A percentile compares a stretch with the other conserved stretches of the same genome.
phyloP scores from a whole-genome alignment of 2,888 invertebrate genomes.

The Endomychus coccineus region DNA sequence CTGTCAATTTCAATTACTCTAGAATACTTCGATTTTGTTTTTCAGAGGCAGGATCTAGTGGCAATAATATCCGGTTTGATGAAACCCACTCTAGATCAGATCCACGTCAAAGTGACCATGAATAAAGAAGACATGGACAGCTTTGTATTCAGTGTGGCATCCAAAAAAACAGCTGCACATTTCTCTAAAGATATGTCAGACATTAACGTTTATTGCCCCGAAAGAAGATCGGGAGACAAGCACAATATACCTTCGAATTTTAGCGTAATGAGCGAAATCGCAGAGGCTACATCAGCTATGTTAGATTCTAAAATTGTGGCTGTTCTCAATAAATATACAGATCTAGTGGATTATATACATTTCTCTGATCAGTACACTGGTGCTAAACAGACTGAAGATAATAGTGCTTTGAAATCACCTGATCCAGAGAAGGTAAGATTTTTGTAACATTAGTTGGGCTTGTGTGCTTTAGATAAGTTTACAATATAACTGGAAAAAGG shows the following conservation, averaged over 20 bases:
- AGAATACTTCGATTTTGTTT: slow-evolving; percentile 16
- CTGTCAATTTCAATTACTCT: too few relatives aligned
- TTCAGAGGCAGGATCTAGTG: slow-evolving; percentile 85
- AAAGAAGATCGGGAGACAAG: slow-evolving; percentile 38
- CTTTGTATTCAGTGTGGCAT: slow-evolving; percentile 86
- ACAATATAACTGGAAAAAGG: too few relatives aligned
- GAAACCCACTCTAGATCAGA: slow-evolving; percentile 79
- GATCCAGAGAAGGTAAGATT: slow-evolving; percentile 36
- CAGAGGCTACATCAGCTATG: slow-evolving; percentile 77
- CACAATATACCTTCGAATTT: slow-evolving; percentile 45
- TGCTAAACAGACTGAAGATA: slow-evolving; percentile 70
- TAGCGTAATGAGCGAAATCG: slow-evolving; percentile 78
- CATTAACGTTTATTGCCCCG: slow-evolving; percentile 48
- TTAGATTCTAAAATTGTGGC: slow-evolving; percentile 74
- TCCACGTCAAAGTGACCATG: slow-evolving; percentile 78
- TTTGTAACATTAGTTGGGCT: too few relatives aligned
- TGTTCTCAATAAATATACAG: slow-evolving; percentile 72
- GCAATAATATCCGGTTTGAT: slow-evolving; percentile 77
- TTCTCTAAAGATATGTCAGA: slow-evolving; percentile 91
- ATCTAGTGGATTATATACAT: slow-evolving; percentile 89
- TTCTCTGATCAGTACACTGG: slow-evolving; percentile 96
- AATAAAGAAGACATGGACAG: slow-evolving; percentile 88
- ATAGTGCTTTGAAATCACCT: slow-evolving; percentile 45
- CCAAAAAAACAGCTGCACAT: slow-evolving; percentile 77
- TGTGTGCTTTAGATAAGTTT: too few relatives aligned